Evolutionary conservation across 1,140 invertebrate species (phyloP).

Genomic region (Orchesella cincta): DNA sequence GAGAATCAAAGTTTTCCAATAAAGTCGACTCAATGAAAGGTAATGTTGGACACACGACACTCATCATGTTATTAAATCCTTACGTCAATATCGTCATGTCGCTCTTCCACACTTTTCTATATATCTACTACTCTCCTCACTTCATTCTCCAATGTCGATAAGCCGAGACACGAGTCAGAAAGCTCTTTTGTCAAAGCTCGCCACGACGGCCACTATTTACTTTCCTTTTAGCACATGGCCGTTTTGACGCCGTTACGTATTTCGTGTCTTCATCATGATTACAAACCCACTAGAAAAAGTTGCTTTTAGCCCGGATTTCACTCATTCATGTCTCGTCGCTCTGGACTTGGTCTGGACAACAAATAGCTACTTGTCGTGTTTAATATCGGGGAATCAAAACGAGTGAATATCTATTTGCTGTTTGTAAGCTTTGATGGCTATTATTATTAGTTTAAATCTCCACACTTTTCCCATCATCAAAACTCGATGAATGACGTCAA

Average conservation of each 20-base stretch:
- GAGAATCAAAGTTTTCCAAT: conserved; percentile 26
- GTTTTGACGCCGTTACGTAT: background rate
- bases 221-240: conserved; percentile 1
- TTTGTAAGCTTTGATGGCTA: background rate
- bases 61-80: conserved; percentile 50
- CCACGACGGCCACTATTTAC: conserved; percentile 17
- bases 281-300: background rate
- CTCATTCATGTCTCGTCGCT: background rate
- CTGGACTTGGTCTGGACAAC: background rate
- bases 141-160: too few relatives aligned
- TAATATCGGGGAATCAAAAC: background rate
- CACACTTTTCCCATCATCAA: too few relatives aligned
- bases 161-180: conserved; percentile 11
- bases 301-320: background rate
- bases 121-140: too few relatives aligned
- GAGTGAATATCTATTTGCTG: background rate
- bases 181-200: conserved; percentile 15
- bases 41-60: conserved; percentile 50
- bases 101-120: too few relatives aligned
- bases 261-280: background rate
- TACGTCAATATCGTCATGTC: conserved; percentile 45
- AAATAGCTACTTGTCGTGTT: background rate
- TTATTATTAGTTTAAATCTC: too few relatives aligned
- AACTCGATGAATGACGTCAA: too few relatives aligned
- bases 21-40: conserved; percentile 25